Evolutionary conservation across 2,888 invertebrate species (phyloP), one percentile per base, ranked within the genome.

Genomic region (Baronia brevicornis): DNA sequence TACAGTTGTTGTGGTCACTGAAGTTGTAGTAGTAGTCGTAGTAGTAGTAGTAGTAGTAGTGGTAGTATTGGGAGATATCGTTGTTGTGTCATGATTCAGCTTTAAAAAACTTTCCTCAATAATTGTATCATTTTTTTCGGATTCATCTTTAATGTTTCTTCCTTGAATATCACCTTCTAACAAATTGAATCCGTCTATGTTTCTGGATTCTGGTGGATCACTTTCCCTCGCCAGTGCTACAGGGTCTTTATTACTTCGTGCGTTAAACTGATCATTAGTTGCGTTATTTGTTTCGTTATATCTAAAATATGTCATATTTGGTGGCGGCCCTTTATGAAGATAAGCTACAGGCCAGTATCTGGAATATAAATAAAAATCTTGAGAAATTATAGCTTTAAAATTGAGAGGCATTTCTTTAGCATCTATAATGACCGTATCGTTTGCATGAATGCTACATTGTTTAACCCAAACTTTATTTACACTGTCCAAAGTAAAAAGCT

Each of bases 291-390:
- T 65, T 54, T 80, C 80, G 40, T 80, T 79, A 48, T 71, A 82
- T 30, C 66, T 62, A 44, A 80, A 84, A 45, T 80, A 84, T 0
- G 90, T 90, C 44, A 88, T 86, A 57, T 93, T 92, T 1, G 94
- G 94, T 2, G 95, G 94, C 17, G 90, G 88, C 38, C 90, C 90
- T 61, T 90, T 89, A 55, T 95, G 94, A 0, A 94, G 82, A 60
- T 94, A 95, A 0, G 92, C 91, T 8, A 94, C 90, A 0, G 94
- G 94, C 93, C 93, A 94, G 45, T 87, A 86, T 48, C 87, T 86
- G 47, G 28, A 66, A 51, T 30, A 22, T 20, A 22, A 14, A 9
- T 14, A 22, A 22, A 2, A 4, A n/a, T n/a, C n/a, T n/a, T n/a
- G n/a, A n/a, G n/a, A n/a, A n/a, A n/a, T n/a, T n/a, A n/a, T n/a